phyloP scores from a whole-genome alignment of 2,888 invertebrate species.

The Cheilosia vulpina region DNA sequence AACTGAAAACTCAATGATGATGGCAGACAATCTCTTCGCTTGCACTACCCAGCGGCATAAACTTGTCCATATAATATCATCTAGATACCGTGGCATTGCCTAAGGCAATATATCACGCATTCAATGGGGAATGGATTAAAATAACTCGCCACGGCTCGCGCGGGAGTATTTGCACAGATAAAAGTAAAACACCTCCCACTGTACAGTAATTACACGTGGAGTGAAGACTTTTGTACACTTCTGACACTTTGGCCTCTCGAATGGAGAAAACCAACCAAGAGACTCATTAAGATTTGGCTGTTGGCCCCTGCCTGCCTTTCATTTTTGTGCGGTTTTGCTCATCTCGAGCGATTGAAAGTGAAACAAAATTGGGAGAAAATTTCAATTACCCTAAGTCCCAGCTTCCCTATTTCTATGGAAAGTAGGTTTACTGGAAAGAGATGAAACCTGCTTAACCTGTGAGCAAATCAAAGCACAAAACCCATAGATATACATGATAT shows the following conservation, averaged over 20 bases:
- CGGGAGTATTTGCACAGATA: constrained; percentile 60
- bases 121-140: constrained; percentile 42
- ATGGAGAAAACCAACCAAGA: constrained; percentile 20
- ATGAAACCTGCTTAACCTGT: constrained; percentile 52
- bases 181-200: constrained; percentile 14
- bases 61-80: constrained; percentile 25
- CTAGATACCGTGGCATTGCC: constrained; percentile 44
- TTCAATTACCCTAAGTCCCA: constrained; percentile 33
- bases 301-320: constrained; percentile 42
- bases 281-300: constrained; percentile 59
- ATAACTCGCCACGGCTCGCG: constrained; percentile 29
- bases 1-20: constrained; percentile 40
- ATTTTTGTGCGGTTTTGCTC: constrained; percentile 36
- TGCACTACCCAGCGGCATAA: constrained; percentile 4
- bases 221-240: constrained; percentile 50
- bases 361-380: constrained; percentile 52
- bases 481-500: constrained; percentile 25
- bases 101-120: constrained; percentile 65
- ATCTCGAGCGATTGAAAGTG: constrained; percentile 55
- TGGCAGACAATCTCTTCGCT: constrained; percentile 7
- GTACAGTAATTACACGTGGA: constrained; percentile 55
- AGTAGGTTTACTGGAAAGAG: neutral
- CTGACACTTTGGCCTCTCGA: constrained; percentile 58
- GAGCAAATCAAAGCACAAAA: constrained; percentile 45
- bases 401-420: constrained; percentile 3